Conservation (phyloP, 2,113 vertebrate species). For the Syrmaticus mikado region DNA sequence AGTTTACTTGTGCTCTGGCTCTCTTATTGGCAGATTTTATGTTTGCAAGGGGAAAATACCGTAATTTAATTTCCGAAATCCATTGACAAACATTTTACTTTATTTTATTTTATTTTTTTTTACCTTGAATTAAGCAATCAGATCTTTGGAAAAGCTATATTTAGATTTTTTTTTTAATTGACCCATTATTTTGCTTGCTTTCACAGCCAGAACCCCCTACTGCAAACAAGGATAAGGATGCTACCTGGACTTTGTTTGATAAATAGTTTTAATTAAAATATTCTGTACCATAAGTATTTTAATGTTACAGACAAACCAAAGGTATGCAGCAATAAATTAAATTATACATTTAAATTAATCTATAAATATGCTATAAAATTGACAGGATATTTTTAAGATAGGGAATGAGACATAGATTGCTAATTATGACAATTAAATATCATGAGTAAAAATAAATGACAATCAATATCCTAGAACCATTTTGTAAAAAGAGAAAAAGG, state of each 20-base stretch:
- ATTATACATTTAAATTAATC: slow-evolving; percentile 85
- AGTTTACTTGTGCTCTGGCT: slow-evolving; percentile 26
- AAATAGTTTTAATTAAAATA: slow-evolving; percentile 91
- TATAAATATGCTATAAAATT: slow-evolving; percentile 84
- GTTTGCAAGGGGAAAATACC: slow-evolving; percentile 30
- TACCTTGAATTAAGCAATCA: slow-evolving; percentile 63
- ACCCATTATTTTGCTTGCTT: slow-evolving; percentile 84
- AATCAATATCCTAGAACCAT: slow-evolving; percentile 80
- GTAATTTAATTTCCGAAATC: slow-evolving; percentile 66
- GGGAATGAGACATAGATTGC: slow-evolving; percentile 74
- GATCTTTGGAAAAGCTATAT: slow-evolving; percentile 80
- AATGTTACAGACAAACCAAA: slow-evolving; percentile 86
- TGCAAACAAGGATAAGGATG: slow-evolving; percentile 80
- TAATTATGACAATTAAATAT: slow-evolving; percentile 86
- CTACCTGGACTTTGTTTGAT: slow-evolving; percentile 86
- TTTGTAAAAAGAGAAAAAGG: slow-evolving; percentile 66
- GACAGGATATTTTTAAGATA: slow-evolving; percentile 81
- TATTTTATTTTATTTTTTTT: background rate
- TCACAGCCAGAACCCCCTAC: slow-evolving; percentile 81
- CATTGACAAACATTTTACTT: slow-evolving; percentile 45
- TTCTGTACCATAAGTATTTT: slow-evolving; percentile 88
- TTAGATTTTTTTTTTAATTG: slow-evolving; percentile 83
- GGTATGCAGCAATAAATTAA: slow-evolving; percentile 85
- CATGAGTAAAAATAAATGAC: slow-evolving; percentile 80
- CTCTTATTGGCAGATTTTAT: slow-evolving; percentile 37